phyloP scores from a whole-genome alignment of 2,797 vertebrate species.

The Tragopan temminckii region DNA sequence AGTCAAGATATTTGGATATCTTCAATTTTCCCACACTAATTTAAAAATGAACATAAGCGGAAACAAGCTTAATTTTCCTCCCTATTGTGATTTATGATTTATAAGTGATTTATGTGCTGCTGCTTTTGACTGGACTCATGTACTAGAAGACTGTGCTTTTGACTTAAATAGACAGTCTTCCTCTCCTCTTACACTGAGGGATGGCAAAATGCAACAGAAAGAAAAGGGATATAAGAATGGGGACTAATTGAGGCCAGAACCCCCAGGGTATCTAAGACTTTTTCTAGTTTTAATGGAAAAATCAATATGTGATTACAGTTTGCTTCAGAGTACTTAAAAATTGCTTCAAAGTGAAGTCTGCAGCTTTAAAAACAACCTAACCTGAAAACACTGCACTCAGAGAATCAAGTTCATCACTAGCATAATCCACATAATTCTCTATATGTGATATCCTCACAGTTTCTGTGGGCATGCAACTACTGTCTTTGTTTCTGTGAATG shows the following conservation, averaged over 20 bases:
- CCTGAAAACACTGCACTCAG: background rate
- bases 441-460: background rate
- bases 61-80: slow-evolving; percentile 47
- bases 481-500: background rate
- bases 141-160: slow-evolving; percentile 41
- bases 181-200: background rate
- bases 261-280: slow-evolving; percentile 57
- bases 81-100: too few relatives aligned
- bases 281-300: slow-evolving; percentile 75
- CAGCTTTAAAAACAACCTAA: slow-evolving; percentile 27
- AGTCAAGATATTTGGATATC: background rate
- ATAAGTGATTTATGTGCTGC: slow-evolving; percentile 54
- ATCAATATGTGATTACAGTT: slow-evolving; percentile 71
- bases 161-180: slow-evolving; percentile 31
- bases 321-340: slow-evolving; percentile 50
- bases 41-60: slow-evolving; percentile 14
- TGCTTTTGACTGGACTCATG: slow-evolving; percentile 61
- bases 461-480: background rate
- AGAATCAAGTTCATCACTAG: background rate
- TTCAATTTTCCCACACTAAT: slow-evolving; percentile 16
- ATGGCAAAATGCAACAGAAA: slow-evolving; percentile 42
- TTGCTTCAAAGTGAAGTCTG: slow-evolving; percentile 32
- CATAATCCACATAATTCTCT: background rate
- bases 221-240: slow-evolving; percentile 46
- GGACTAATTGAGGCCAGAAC: slow-evolving; percentile 58